Base-by-base conservation (phyloP, 2,888 invertebrate genomes). In the Philonicus albiceps region DNA sequence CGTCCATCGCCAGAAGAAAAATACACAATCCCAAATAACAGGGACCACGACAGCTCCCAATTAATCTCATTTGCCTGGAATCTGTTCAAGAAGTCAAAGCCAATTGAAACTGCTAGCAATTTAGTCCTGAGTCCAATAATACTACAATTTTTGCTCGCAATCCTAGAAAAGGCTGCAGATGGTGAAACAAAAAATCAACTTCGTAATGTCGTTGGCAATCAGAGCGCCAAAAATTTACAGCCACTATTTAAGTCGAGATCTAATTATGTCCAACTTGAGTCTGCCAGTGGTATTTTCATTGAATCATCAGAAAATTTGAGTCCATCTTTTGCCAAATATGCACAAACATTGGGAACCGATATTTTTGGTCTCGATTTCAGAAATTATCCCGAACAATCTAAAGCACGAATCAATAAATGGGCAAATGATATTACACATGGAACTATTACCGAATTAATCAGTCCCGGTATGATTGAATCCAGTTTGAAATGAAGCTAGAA, bases 391-490 rank as follows among this genome's bases (percentile, higher is more conserved):
- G 88, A 89, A 0, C 88, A 87, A 7, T 92, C 94, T 0, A 92
- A 93, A 0, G 88, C 91, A 2, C 87, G 88, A 0, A 94, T 96
- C 40, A 96, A 96, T 89, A 89, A 90, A 3, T 96, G 95, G 95
- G 94, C 94, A 3, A 91, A 90, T 3, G 89, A 91, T 1, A 91
- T 92, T 19, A 96, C 96, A 0, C 92, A 92, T 22, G 94, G 94
- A 11, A 91, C 93, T 7, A 95, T 96, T 83, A 91, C 92, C 0
- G 90, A 91, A 19, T 90, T 95, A 86, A 90, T 95, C 16, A 93
- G 93, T 37, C 90, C 93, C 89, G 93, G 95, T 89, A 87, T 88
- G 40, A 83, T 40, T 19, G 31, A 16, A 11, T n/a, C 11, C 37
- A 8, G 4, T n/a, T 37, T 7, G 7, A 83, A 6, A 55, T 22